A percentile compares a stretch with the other conserved stretches of the same genome.
phyloP scores from a whole-genome alignment of 2,113 vertebrate genomes.

The Callipepla californica region DNA sequence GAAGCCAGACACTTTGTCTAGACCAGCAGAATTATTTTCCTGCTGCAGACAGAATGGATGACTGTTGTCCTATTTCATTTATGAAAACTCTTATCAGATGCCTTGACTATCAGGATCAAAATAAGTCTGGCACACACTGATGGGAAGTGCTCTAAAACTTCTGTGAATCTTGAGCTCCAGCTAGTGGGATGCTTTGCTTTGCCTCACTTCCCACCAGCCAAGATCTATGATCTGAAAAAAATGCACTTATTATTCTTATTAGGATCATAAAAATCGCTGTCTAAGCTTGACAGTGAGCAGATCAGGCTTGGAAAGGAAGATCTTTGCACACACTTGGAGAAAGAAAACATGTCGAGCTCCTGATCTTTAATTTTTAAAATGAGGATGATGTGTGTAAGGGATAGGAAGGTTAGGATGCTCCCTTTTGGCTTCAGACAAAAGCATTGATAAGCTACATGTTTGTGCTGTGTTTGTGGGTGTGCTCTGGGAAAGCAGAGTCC shows the following conservation, averaged over 20 bases:
- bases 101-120: not conserved
- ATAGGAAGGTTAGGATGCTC: not conserved
- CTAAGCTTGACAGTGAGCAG: not conserved
- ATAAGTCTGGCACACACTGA: not conserved
- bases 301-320: not conserved
- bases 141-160: not conserved
- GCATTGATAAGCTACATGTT: not conserved
- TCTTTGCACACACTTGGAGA: not conserved
- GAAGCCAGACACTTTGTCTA: not conserved
- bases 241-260: not conserved
- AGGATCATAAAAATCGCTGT: not conserved
- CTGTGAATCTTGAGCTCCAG: not conserved
- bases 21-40: not conserved
- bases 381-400: not conserved
- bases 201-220: not conserved
- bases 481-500: not conserved
- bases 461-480: not conserved
- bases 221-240: not conserved
- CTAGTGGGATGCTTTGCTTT: constrained; percentile 1
- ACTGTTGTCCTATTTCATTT: not conserved
- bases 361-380: not conserved
- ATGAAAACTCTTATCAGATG: not conserved
- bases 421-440: not conserved
- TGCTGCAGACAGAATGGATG: not conserved
- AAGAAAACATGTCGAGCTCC: not conserved